phyloP scores from a whole-genome alignment of 2,888 invertebrate species.

The Antitype chi region DNA sequence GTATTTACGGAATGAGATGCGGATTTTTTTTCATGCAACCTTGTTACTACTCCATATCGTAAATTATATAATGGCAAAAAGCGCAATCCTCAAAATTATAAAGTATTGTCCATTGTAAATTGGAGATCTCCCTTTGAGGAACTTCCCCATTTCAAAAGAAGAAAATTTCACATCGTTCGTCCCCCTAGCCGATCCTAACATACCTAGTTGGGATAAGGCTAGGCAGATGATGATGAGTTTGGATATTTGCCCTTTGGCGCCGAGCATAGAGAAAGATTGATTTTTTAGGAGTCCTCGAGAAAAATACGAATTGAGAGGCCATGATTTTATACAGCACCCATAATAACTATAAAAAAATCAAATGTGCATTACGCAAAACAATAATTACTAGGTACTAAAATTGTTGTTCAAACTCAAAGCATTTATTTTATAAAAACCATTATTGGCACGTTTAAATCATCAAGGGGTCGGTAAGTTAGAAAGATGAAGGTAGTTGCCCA shows the following conservation, averaged over 20 bases:
- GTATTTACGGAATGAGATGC: conserved; percentile 53
- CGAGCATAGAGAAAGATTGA: background rate
- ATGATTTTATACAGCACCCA: background rate
- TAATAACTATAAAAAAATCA: background rate
- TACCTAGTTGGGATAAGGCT: too few species aligned
- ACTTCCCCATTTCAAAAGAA: background rate
- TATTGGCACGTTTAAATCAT: too few species aligned
- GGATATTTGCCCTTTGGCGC: background rate
- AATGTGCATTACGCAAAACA: background rate
- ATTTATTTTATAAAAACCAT: too few species aligned
- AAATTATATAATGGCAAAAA: background rate
- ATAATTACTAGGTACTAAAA: background rate
- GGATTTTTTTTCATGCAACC: conserved; percentile 24
- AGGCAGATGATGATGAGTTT: background rate
- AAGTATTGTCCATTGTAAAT: background rate
- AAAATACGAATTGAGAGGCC: background rate
- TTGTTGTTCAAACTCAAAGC: too few species aligned
- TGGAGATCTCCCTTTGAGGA: background rate
- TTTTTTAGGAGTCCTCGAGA: background rate
- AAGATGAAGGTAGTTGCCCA: too few species aligned
- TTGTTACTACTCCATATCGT: conserved; percentile 3
- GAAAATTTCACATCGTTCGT: background rate
- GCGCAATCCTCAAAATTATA: background rate
- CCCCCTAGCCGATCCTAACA: too few species aligned
- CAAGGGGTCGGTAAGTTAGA: too few species aligned